Evolutionary conservation across 2,113 vertebrate species (phyloP).

Genomic region (Pimephales promelas): DNA sequence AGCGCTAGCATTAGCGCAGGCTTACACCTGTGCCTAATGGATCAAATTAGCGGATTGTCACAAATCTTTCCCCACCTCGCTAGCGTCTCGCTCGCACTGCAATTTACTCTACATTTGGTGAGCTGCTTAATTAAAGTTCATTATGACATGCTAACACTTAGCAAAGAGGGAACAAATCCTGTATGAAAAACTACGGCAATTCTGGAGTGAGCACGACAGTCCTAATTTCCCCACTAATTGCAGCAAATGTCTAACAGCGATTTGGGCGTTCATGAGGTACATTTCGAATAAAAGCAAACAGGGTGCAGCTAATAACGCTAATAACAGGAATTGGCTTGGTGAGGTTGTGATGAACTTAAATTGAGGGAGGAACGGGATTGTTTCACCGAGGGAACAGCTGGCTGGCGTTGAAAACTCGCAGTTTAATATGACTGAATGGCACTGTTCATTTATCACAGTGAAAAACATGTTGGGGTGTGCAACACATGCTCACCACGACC

Average conservation of each 20-base stretch:
- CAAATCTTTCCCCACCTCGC: conserved; percentile 54
- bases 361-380: conserved; percentile 39
- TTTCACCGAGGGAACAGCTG: conserved; percentile 19
- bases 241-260: conserved; percentile 66
- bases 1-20: conserved; percentile 19
- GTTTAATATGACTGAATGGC: conserved; percentile 61
- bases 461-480: conserved; percentile 1
- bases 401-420: conserved; percentile 46
- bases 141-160: conserved; percentile 60
- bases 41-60: conserved; percentile 72
- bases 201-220: conserved; percentile 50
- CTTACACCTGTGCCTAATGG: conserved; percentile 65
- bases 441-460: conserved; percentile 37
- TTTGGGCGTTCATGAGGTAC: conserved; percentile 70
- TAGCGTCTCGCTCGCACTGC: conserved; percentile 1
- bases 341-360: conserved; percentile 60
- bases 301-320: conserved; percentile 53
- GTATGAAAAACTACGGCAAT: conserved; percentile 70
- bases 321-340: conserved; percentile 55
- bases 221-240: conserved; percentile 68
- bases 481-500: neutral
- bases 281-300: conserved; percentile 68
- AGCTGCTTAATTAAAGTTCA: conserved; percentile 74
- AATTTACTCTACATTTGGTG: conserved; percentile 43
- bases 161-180: conserved; percentile 54